Base-by-base conservation (phyloP, 2,113 vertebrate genomes). In the Poeciliopsis retropinna region DNA sequence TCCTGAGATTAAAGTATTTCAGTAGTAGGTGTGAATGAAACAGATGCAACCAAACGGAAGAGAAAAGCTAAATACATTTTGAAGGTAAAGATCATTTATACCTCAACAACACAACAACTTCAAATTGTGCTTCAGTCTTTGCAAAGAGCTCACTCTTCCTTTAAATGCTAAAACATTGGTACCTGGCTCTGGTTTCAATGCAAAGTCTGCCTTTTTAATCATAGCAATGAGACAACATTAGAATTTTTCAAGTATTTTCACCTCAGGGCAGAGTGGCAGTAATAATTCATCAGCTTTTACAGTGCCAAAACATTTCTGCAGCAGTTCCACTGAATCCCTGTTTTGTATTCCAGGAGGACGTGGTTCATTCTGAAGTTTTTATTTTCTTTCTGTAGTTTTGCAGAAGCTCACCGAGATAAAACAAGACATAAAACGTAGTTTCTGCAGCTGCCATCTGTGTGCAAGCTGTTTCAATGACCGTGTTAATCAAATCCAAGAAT, bases 1-100 rank as follows among this genome's bases (percentile, higher is more conserved):
- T 7, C 44, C 85, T 67, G 60, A 74, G 78, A 85, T 87, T 78
- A 87, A 87, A 85, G 72, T 54, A 85, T 83, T 82, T 86, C 64
- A 76, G 8, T 29, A 80, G 73, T 74, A 84, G 73, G 66, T 78
- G 67, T 79, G 74, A 87, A 80, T 76, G 72, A 87, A 88, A 61
- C 72, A 69, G 65, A 84, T 66, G 60, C 83, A 79, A 85, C 14
- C 32, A 62, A 84, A 77, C 79, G 73, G 66, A 62, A n/a, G 78
- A 78, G 64, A 63, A 79, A 68, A 70, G 78, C 79, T 76, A 69
- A 81, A 79, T 78, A 70, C 70, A 57, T 73, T 65, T 79, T 85
- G 70, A 75, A 73, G 82, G 44, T 66, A 76, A 64, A 75, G 90
- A 87, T 61, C 69, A 75, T 78, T 67, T 67, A 84, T 80, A 88